Evolutionary conservation across 2,797 vertebrate species (phyloP).

Genomic region (Myotis daubentonii): DNA sequence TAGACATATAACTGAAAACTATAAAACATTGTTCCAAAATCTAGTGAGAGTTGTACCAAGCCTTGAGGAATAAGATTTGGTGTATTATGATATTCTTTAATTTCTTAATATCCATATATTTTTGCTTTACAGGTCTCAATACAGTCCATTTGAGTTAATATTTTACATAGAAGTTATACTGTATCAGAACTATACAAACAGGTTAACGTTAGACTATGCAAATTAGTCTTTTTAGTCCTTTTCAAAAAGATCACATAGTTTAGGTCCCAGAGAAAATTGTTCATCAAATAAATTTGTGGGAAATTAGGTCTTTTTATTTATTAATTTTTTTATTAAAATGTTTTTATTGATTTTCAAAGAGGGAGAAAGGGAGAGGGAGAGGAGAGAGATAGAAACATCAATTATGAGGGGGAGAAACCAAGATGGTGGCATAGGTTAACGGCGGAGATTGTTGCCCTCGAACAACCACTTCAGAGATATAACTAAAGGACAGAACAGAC

Average conservation of each 20-base stretch:
- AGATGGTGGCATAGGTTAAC: too few relatives aligned
- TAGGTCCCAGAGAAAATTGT: neutral
- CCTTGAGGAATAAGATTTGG: neutral
- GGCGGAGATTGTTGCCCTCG: too few relatives aligned
- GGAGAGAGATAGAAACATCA: too few relatives aligned
- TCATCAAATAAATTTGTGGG: neutral
- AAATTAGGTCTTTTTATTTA: neutral
- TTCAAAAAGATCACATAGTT: neutral
- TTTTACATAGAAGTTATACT: neutral
- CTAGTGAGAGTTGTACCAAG: neutral
- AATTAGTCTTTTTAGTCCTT: neutral
- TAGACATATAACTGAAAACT: neutral
- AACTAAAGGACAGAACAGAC: too few relatives aligned
- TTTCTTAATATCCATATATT: constrained; percentile 34
- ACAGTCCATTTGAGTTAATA: neutral
- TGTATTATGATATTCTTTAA: neutral
- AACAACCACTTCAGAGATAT: too few relatives aligned
- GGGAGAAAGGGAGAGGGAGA: too few relatives aligned
- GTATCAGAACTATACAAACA: constrained; percentile 2
- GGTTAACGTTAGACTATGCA: neutral
- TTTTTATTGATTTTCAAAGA: too few relatives aligned
- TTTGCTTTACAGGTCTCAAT: neutral
- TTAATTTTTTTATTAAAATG: too few relatives aligned
- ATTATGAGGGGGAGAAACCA: too few relatives aligned
- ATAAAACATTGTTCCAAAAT: constrained; percentile 30